Base-by-base conservation (phyloP, 2,797 vertebrate genomes). In the Meriones psammophilus region DNA sequence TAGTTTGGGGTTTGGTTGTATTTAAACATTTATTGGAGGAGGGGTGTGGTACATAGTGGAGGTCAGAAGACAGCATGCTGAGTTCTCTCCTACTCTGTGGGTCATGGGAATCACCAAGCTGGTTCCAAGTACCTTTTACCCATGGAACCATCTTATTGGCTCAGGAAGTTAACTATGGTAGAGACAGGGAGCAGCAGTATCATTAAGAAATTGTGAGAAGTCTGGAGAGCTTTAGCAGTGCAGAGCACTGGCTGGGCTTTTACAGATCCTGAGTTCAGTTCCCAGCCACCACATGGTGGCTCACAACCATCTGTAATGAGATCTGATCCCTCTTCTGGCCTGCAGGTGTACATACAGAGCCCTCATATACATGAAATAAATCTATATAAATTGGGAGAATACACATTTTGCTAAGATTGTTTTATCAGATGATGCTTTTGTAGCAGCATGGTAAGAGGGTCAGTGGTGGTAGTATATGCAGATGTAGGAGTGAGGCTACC, bases 381-480 rank as follows among this genome's bases (percentile, higher is more conserved):
- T 17, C 56, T 28, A 50, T 50, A 50, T 50, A 50, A 50, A 10
- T 73, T 73, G 30, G 33, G 83, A 74, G 50, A 91, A 42, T 69
- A 81, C 66, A 28, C 58, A 87, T 33, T 84, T 88, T 71, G 46
- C 26, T 66, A 80, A 30, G 39, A 36, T 80, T 91, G n/a, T 81
- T 85, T 92, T 92, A 66, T 81, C 79, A 93, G 71, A 46, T 94
- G 74, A 91, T 88, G 39, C 66, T 88, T 84, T 30, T 73, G 15
- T 71, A 56, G 60, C 89, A 73, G 3, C 73, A 13, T 88, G 30
- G 22, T 42, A 39, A 54, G 69, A 60, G 42, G 36, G 5, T 71
- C 28, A 91, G 18, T 26, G 71, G 66, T 58, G 33, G 28, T 85
- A n/a, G 22, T 84, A 46, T 64, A 30, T 92, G 58, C 50, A 86